Percentiles rank a stretch among this genome's conserved stretches.
These are phyloP conservation scores for Thelaira solivaga DNA, from an alignment of 2,888 invertebrate species.

Conservation along the genomic window DNA sequence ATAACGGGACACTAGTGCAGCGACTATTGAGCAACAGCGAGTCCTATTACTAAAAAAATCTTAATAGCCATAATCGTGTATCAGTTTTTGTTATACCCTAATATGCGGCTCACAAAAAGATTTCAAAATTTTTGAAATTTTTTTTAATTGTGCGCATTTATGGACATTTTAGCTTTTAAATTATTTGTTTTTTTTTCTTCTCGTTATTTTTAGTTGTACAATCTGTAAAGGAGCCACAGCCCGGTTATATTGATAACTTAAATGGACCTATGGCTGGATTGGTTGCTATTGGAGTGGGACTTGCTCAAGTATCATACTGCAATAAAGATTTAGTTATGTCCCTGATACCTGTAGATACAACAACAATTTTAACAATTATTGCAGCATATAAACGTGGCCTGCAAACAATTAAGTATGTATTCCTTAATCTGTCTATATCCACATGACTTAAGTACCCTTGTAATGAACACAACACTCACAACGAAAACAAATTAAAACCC, in stretches of 20 bases:
- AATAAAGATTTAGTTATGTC: conserved; percentile 81
- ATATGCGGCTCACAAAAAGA: no score
- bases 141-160: no score
- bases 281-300: conserved; percentile 82
- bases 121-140: no score
- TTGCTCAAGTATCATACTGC: conserved; percentile 82
- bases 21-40: no score
- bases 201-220: conserved; percentile 70
- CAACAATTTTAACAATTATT: conserved; percentile 83
- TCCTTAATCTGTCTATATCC: conserved; percentile 77
- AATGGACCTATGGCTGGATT: conserved; percentile 89
- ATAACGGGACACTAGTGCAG: no score
- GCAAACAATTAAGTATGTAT: conserved; percentile 73
- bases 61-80: no score
- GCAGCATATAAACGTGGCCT: conserved; percentile 83
- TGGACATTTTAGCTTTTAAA: neutral
- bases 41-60: no score
- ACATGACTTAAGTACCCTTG: no score
- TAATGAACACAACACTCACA: no score
- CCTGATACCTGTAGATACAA: conserved; percentile 87
- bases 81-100: no score
- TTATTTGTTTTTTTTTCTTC: neutral
- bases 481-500: no score
- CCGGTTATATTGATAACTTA: conserved; percentile 92
- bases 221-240: conserved; percentile 79